These are phyloP conservation scores for Graptemys geographica DNA, from an alignment of 2,797 vertebrate genomes.

Conservation along the genomic window DNA sequence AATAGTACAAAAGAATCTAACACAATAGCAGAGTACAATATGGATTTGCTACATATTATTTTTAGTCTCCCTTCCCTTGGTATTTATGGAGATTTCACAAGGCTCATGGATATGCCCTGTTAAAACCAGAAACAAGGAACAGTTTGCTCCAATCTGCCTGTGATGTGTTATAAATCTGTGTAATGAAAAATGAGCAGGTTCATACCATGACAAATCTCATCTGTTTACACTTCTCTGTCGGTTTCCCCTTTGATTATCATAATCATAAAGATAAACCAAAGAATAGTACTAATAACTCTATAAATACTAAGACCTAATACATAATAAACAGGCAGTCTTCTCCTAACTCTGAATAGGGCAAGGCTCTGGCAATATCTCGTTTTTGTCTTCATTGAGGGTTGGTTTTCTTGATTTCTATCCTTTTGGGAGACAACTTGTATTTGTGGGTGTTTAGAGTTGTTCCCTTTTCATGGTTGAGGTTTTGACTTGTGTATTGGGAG, in stretches of 20 bases:
- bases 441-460: neutral
- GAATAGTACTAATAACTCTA: conserved; percentile 37
- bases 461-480: neutral
- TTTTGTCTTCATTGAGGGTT: neutral
- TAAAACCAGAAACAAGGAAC: conserved; percentile 45
- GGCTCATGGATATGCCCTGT: neutral
- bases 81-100: rapidly evolving
- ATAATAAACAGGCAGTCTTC: neutral
- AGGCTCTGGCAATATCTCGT: neutral
- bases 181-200: conserved; percentile 58
- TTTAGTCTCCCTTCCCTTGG: neutral
- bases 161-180: neutral
- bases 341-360: neutral
- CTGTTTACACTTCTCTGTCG: conserved; percentile 63
- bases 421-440: neutral
- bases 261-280: conserved; percentile 72
- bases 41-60: conserved; percentile 24
- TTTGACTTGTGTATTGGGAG: neutral
- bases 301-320: conserved; percentile 30
- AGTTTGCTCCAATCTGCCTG: conserved; percentile 45
- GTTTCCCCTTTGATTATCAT: conserved; percentile 62
- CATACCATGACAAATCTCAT: conserved; percentile 43
- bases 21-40: conserved; percentile 28
- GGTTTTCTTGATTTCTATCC: neutral
- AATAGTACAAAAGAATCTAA: conserved; percentile 50